Percentiles rank a stretch among this genome's conserved stretches.
Evolutionary conservation across 2,797 vertebrate species (phyloP).

Genomic region (Basileuterus tristriatus): DNA sequence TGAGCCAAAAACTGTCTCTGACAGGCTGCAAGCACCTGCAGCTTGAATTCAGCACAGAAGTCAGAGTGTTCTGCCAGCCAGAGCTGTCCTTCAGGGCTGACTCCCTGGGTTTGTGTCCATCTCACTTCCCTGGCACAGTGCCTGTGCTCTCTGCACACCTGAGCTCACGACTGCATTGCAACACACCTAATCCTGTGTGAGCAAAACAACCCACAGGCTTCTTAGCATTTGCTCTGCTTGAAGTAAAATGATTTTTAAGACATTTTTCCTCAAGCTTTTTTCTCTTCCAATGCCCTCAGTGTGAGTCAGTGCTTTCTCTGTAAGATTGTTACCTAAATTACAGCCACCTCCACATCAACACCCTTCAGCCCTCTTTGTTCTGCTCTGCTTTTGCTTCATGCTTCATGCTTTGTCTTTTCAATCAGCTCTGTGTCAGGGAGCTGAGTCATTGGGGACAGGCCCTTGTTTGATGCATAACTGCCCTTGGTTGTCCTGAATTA

Average conservation of each 20-base stretch:
- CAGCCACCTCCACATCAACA: slow-evolving; percentile 38
- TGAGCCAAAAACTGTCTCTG: neutral
- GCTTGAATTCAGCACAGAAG: neutral
- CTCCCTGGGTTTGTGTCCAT: neutral
- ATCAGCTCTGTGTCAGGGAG: neutral
- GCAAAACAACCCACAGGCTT: neutral
- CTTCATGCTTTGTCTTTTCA: slow-evolving; percentile 39
- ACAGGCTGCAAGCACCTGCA: neutral
- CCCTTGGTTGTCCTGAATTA: neutral
- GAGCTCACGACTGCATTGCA: neutral
- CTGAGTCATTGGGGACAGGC: neutral
- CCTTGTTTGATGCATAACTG: neutral
- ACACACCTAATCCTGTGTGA: neutral
- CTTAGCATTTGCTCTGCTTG: neutral
- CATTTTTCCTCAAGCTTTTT: neutral
- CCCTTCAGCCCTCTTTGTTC: slow-evolving; percentile 41
- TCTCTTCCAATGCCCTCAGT: neutral
- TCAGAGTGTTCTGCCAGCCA: neutral
- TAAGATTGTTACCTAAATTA: slow-evolving; percentile 22
- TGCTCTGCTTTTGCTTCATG: neutral
- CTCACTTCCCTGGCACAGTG: neutral
- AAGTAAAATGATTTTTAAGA: neutral
- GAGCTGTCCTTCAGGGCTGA: neutral
- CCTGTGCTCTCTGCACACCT: neutral
- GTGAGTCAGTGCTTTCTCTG: slow-evolving; percentile 40